phyloP scores from a whole-genome alignment of 2,113 vertebrate genomes.

The Gracilinanus agilis region DNA sequence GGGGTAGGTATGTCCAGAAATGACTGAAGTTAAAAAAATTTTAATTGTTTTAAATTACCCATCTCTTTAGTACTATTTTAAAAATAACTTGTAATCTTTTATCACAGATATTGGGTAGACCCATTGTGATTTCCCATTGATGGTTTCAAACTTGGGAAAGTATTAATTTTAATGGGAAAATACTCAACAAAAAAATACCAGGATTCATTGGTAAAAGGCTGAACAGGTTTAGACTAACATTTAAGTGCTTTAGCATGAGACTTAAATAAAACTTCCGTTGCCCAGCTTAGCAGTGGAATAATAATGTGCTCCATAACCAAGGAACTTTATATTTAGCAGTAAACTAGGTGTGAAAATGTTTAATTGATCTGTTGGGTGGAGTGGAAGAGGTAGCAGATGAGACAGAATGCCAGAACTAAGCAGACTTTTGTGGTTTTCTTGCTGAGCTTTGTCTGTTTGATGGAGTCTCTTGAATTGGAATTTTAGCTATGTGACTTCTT shows the following conservation, averaged over 20 bases:
- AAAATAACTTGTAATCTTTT: background rate
- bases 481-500: conserved; percentile 72
- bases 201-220: background rate
- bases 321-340: background rate
- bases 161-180: background rate
- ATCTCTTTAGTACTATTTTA: background rate
- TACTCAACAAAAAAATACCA: background rate
- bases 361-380: background rate
- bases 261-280: background rate
- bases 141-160: background rate
- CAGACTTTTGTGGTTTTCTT: conserved; percentile 41
- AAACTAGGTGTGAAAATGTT: background rate
- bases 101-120: background rate
- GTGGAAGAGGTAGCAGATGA: background rate
- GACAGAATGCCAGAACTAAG: background rate
- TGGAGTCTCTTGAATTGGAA: conserved; percentile 66
- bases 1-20: background rate
- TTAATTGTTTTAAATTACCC: background rate
- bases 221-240: background rate
- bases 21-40: background rate
- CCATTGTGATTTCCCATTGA: background rate
- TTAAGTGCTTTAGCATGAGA: background rate
- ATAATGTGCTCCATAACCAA: background rate
- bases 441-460: conserved; percentile 27
- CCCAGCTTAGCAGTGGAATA: background rate